Base-by-base conservation (phyloP, 2,113 vertebrate species). In the Onychostoma macrolepis region DNA sequence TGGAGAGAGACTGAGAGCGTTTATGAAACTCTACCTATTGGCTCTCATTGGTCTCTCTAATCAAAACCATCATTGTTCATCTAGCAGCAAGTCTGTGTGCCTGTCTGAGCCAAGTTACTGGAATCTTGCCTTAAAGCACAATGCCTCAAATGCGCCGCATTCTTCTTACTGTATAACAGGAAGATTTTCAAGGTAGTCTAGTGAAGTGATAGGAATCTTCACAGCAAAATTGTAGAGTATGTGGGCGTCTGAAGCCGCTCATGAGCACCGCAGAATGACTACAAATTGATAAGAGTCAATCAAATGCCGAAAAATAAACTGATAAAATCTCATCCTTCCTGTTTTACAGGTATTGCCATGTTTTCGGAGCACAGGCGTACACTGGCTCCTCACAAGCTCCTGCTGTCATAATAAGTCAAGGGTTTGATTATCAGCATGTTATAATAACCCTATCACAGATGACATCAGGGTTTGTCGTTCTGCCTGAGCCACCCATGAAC, bases 261-360 rank as follows among this genome's bases (percentile, higher is more conserved):
- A 56, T 6, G 9, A 63, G 75, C 12, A 5, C 5, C 67, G 11
- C 4, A 10, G 58, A 84, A 76, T 89, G 87, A 92, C 89, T 87
- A 53, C 58, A 63, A 63, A 80, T 41, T 4, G 74, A 89, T 86
- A 87, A 87, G 36, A 71, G 86, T 87, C 83, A 48, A 43, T 84
- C 76, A 87, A 69, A 41, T 53, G 15, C 2, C 10, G 53, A 33
- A 53, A n/a, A 78, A 89, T 89, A 87, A 72, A 74, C 72, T 24
- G 26, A 50, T 90, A 91, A 85, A 67, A 93, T 94, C 87, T 85
- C 61, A 87, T 86, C 90, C 72, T 83, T 91, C 91, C 26, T 12
- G 78, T n/a, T 87, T 77, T 61, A 19, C 26, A 21, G 65, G 88
- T 33, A 38, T 38, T 10, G 36, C 26, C 67, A 4, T 24, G 26